phyloP scores from a whole-genome alignment of 2,113 vertebrate species.

The Ploceus nigricollis region DNA sequence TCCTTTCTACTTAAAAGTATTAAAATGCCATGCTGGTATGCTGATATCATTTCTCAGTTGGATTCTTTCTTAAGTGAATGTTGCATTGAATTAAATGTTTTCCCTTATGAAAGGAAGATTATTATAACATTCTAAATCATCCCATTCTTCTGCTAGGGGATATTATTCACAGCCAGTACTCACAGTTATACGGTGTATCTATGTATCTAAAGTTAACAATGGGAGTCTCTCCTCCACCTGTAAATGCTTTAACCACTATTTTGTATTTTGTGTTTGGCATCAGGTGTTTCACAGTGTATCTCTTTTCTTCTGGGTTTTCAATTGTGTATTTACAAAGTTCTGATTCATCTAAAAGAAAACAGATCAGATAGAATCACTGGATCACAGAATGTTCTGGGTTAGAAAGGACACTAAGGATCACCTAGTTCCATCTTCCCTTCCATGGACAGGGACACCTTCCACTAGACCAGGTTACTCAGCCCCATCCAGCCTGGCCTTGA shows the following conservation, averaged over 20 bases:
- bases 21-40: neutral
- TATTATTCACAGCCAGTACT: constrained; percentile 34
- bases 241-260: constrained; percentile 56
- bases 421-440: too few relatives aligned
- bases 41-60: neutral
- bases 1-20: neutral
- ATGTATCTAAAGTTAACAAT: neutral
- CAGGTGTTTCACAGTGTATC: constrained; percentile 38
- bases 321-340: constrained; percentile 63
- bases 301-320: constrained; percentile 60
- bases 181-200: constrained; percentile 49
- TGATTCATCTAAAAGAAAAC: constrained; percentile 38
- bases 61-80: neutral
- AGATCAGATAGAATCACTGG: neutral
- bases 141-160: neutral
- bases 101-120: neutral
- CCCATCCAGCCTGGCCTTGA: neutral
- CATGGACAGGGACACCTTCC: neutral
- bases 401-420: neutral
- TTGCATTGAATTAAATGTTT: neutral
- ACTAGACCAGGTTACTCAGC: neutral
- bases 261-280: constrained; percentile 60
- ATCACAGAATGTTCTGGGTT: neutral
- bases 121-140: neutral
- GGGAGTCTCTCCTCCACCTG: constrained; percentile 46